A percentile compares a stretch with the other conserved stretches of the same genome.
These are phyloP conservation scores for Cnemophilus loriae DNA, from an alignment of 2,113 vertebrate genomes.

Conservation along the genomic window DNA sequence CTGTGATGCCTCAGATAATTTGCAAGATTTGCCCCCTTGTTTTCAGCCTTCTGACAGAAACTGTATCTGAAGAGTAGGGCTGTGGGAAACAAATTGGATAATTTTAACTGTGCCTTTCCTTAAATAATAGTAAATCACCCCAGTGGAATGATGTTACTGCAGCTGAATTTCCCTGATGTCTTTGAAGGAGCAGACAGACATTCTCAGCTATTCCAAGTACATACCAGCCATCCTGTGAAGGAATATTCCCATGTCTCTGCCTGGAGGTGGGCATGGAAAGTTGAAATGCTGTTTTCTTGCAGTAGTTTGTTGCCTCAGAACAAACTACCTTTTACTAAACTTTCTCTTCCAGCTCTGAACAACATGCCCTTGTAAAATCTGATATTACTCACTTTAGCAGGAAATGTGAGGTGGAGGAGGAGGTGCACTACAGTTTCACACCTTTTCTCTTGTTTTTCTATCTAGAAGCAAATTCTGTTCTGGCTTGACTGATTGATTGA, in stretches of 20 bases:
- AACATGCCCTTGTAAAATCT: conserved; percentile 28
- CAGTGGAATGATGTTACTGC: background rate
- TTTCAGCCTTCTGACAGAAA: background rate
- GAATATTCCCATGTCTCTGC: background rate
- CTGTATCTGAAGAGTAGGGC: background rate
- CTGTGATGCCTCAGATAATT: background rate
- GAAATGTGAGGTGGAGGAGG: conserved; percentile 47
- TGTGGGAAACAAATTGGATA: background rate
- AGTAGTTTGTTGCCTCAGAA: background rate
- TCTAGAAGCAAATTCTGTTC: conserved; percentile 40
- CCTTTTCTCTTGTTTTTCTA: conserved; percentile 43
- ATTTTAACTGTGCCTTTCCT: background rate
- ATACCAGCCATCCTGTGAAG: background rate
- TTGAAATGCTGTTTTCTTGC: background rate
- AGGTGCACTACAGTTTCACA: conserved; percentile 29
- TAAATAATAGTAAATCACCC: background rate
- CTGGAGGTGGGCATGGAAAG: background rate
- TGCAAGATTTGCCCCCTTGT: background rate
- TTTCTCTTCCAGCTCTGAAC: background rate
- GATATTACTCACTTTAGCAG: conserved; percentile 47
- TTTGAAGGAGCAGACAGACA: background rate
- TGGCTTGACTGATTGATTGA: conserved; percentile 18
- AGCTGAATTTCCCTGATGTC: background rate
- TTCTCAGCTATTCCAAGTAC: background rate
- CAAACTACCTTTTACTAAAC: background rate